Evolutionary conservation across 2,797 vertebrate genomes (phyloP), one percentile per base, ranked within the genome.

Genomic region (Paguma larvata): DNA sequence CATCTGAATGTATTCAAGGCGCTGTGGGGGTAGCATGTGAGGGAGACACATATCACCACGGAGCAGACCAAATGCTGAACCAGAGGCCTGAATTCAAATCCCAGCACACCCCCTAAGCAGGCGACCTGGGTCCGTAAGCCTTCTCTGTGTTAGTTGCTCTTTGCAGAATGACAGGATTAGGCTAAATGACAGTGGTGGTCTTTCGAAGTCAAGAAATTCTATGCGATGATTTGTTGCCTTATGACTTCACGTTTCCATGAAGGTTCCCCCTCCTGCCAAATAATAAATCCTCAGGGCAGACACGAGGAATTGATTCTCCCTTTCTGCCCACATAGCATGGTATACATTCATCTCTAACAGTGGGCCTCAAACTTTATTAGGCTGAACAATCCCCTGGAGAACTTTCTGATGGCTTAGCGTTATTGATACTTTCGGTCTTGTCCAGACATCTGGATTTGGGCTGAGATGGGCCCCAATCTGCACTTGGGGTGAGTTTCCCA

Each of bases 161-260:
- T 46, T 59, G 41, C 59, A 59, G 84, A 78, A 16, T 8, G 9
- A 73, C 48, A 91, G 25, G 15, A 56, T 41, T 41, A 30, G 27
- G 7, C n/a, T 41, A 32, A 30, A 62, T 1, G 16, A 41, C 27
- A 34, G 16, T 0, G 0, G 41, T 18, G 21, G 8, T 59, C 38
- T 83, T 30, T 30, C 78, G 27, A 86, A 51, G 67, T 67, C 2
- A 18, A 70, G 51, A 67, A 67, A 34, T 78, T 67, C 67, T 63
- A 3, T 13, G 6, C 27, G 8, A 8, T 59, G 30, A 5, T 10
- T 1, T 70, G 46, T 48, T 91, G 80, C 86, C 72, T 89, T 85
- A 18, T 2, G 23, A 53, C 30, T 68, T 85, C 41, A 9, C n/a
- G n/a, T 79, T 89, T 89, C 68, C 83, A 88, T 2, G 0, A 10